Conservation (phyloP, 2,797 vertebrate genomes). For the Kryptolebias ocellatus region DNA sequence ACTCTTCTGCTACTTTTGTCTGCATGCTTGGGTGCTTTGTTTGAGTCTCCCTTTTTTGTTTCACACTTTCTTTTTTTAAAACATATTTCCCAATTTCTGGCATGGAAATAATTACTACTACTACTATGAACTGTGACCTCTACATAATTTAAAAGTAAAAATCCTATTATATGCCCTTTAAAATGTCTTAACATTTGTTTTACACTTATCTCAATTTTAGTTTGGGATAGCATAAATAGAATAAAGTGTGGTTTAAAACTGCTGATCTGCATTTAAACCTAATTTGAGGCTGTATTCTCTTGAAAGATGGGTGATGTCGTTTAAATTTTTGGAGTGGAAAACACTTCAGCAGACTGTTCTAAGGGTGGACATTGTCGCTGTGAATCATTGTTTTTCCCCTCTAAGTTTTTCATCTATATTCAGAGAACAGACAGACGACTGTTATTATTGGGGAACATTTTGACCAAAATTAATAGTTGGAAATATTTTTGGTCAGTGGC, state of each 20-base stretch:
- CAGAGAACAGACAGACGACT: constrained; percentile 7
- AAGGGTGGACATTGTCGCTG: neutral
- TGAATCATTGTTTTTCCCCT: constrained; percentile 19
- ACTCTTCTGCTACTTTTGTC: too few relatives aligned
- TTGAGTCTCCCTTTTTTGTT: too few relatives aligned
- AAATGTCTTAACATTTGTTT: neutral
- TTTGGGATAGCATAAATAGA: neutral
- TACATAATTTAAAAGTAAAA: neutral
- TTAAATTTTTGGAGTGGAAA: constrained; percentile 5
- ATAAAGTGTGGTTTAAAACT: neutral
- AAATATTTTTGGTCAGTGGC: constrained; percentile 2
- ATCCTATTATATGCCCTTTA: too few relatives aligned
- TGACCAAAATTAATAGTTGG: constrained; percentile 5
- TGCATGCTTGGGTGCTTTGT: too few relatives aligned
- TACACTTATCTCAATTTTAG: neutral
- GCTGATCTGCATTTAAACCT: neutral
- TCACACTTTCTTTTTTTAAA: too few relatives aligned
- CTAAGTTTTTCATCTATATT: constrained; percentile 17
- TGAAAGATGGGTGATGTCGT: neutral
- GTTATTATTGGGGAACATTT: constrained; percentile 15
- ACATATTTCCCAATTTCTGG: too few relatives aligned
- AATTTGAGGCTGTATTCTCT: too few relatives aligned
- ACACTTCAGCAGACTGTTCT: neutral
- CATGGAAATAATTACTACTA: too few relatives aligned
- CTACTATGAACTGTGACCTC: too few relatives aligned